Evolutionary conservation across 2,113 vertebrate species (phyloP).

Genomic region (Phoxinus phoxinus): DNA sequence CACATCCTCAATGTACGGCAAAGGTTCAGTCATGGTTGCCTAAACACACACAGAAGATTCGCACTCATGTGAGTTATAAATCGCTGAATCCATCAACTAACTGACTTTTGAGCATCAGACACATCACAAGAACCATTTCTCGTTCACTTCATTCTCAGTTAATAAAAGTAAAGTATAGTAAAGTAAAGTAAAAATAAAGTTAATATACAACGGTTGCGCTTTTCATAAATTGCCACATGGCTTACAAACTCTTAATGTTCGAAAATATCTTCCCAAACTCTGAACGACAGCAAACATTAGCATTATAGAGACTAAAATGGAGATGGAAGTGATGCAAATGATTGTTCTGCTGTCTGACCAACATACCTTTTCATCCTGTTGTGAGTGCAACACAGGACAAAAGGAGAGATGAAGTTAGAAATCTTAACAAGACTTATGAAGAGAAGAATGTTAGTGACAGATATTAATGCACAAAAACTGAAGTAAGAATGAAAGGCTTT

Average conservation of each 20-base stretch:
- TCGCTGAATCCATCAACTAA: not conserved
- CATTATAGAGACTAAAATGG: not conserved
- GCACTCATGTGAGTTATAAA: conserved; percentile 3
- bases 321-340: not conserved
- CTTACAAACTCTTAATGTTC: not conserved
- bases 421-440: conserved; percentile 7
- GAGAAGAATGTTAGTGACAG: not conserved
- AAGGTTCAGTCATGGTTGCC: conserved; percentile 96
- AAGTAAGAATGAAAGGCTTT: not conserved
- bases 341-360: not conserved
- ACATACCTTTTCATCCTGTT: conserved; percentile 52
- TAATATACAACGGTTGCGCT: not conserved
- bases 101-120: not conserved
- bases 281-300: not conserved
- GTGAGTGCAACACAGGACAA: conserved; percentile 31
- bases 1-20: conserved; percentile 88
- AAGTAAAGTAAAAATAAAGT: no score
- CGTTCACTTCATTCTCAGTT: not conserved
- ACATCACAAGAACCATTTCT: not conserved
- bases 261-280: not conserved
- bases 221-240: not conserved
- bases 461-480: not conserved
- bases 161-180: no score
- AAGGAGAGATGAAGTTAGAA: conserved; percentile 29
- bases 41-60: conserved; percentile 57